phyloP scores from a whole-genome alignment of 2,797 vertebrate species.

The Coregonus suidteri region DNA sequence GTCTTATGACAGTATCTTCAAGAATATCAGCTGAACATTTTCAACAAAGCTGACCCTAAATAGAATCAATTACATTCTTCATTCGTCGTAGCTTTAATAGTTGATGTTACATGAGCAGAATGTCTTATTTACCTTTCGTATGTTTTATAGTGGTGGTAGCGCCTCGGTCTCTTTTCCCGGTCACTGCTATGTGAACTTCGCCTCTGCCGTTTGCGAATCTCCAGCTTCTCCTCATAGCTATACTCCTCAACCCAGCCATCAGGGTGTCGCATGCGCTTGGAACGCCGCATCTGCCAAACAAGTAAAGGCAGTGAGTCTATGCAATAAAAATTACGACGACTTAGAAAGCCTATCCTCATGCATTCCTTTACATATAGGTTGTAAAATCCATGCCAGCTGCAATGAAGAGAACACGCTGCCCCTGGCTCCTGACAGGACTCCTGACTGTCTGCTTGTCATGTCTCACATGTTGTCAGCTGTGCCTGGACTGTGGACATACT shows the following conservation, averaged over 20 bases:
- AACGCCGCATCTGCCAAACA: slow-evolving; percentile 75
- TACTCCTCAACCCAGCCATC: slow-evolving; percentile 74
- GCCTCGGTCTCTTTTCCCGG: slow-evolving; percentile 74
- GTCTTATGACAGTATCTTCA: background rate
- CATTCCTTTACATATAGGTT: slow-evolving; percentile 24
- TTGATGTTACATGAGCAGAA: background rate
- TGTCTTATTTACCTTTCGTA: slow-evolving; percentile 77
- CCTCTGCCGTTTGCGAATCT: slow-evolving; percentile 75
- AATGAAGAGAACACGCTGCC: slow-evolving; percentile 11
- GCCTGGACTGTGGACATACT: background rate
- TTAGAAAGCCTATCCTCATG: slow-evolving; percentile 31
- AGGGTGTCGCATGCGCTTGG: slow-evolving; percentile 75
- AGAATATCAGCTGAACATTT: too few relatives aligned
- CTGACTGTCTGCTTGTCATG: background rate
- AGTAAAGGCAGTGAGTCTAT: background rate
- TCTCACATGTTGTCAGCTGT: background rate
- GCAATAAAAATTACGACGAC: slow-evolving; percentile 41
- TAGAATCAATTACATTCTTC: too few relatives aligned
- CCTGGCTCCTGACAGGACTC: background rate
- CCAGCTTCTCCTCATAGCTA: slow-evolving; percentile 77
- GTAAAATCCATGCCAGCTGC: slow-evolving; percentile 38
- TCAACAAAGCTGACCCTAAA: too few relatives aligned
- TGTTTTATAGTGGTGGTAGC: slow-evolving; percentile 59
- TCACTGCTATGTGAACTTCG: slow-evolving; percentile 74
- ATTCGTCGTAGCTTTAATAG: background rate